Percentiles rank a stretch among this genome's conserved stretches.
Evolutionary conservation across 2,888 invertebrate species (phyloP).

Genomic region (Automeris io): DNA sequence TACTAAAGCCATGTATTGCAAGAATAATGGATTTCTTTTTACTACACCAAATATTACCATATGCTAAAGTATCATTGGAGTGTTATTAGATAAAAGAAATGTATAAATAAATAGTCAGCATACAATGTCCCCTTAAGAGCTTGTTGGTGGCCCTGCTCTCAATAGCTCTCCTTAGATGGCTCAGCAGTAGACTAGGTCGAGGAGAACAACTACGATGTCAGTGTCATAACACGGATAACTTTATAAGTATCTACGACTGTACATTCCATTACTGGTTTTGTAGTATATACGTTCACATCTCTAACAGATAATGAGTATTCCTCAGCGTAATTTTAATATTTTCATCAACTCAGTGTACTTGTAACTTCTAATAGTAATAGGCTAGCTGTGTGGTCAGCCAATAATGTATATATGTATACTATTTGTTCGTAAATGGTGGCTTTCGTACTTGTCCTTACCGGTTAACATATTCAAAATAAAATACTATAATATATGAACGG

Average conservation of each 20-base stretch:
- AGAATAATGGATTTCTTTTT: too few species aligned
- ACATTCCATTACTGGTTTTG: constrained; percentile 37
- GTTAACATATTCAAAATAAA: constrained; percentile 38
- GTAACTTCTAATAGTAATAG: constrained; percentile 10
- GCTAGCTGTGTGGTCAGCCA: constrained; percentile 51
- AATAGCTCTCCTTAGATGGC: constrained; percentile 75
- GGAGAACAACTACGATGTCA: constrained; percentile 70
- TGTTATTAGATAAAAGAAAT: not conserved
- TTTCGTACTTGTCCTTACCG: constrained; percentile 43
- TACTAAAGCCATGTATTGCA: too few species aligned
- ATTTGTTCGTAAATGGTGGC: constrained; percentile 46
- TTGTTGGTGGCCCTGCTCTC: constrained; percentile 73
- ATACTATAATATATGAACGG: constrained; percentile 14
- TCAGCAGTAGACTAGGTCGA: constrained; percentile 73
- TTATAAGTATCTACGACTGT: constrained; percentile 26
- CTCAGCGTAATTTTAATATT: not conserved
- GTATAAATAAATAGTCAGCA: constrained; percentile 36
- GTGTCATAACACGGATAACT: constrained; percentile 56
- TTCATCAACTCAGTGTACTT: not conserved
- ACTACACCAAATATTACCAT: too few species aligned
- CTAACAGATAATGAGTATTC: not conserved
- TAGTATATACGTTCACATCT: not conserved
- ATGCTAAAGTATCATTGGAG: too few species aligned
- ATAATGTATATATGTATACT: constrained; percentile 40
- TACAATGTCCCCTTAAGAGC: constrained; percentile 65